These are phyloP conservation scores for Cyclina sinensis DNA, from an alignment of 1,140 invertebrate genomes.

Conservation along the genomic window DNA sequence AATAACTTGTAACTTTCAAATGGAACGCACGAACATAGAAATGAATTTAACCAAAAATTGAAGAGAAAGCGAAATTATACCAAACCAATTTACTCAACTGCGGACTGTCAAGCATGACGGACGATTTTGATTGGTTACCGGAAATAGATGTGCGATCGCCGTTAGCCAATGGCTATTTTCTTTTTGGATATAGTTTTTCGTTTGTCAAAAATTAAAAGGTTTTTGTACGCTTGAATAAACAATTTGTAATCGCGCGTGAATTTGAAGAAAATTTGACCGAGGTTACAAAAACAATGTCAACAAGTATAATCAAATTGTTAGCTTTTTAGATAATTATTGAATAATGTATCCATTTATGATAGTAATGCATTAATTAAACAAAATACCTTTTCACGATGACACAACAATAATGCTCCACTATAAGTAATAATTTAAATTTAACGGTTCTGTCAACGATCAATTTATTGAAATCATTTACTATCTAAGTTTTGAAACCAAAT, in stretches of 20 bases:
- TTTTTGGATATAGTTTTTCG: constrained; percentile 52
- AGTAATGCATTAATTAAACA: not conserved
- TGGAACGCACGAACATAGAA: not conserved
- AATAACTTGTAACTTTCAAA: not conserved
- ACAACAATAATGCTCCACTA: no score
- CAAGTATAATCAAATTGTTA: constrained; percentile 31
- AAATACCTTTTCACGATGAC: not conserved
- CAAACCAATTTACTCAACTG: constrained; percentile 47
- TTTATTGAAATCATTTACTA: no score
- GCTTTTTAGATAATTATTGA: constrained; percentile 21
- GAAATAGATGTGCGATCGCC: constrained; percentile 43
- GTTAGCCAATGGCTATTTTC: constrained; percentile 56
- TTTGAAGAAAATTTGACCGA: constrained; percentile 49
- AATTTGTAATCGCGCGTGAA: constrained; percentile 7
- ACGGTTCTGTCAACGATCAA: no score
- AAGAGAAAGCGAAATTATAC: constrained; percentile 6
- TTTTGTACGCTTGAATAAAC: constrained; percentile 21
- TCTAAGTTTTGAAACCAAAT: no score
- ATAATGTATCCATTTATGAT: not conserved
- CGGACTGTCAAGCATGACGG: constrained; percentile 26
- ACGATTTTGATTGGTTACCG: constrained; percentile 41
- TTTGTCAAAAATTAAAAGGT: constrained; percentile 50
- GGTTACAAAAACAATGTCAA: constrained; percentile 55
- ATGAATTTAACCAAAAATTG: not conserved
- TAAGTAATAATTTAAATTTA: no score